Evolutionary conservation across 2,888 invertebrate genomes (phyloP).

Genomic region (Drosophila mercatorum): DNA sequence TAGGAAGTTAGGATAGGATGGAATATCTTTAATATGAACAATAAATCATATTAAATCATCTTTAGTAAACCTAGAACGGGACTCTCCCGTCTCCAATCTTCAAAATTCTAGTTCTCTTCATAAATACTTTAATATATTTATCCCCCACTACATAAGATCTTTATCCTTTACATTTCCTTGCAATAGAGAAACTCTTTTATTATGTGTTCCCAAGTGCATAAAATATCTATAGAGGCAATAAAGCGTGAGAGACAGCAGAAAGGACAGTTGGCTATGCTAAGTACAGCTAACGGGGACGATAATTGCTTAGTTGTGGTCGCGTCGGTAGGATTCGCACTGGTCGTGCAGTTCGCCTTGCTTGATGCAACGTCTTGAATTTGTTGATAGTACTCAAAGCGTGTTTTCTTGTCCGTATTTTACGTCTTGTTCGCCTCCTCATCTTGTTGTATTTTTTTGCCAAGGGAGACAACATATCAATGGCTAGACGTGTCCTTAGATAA

Average conservation of each 20-base stretch:
- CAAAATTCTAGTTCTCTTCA: too few species aligned
- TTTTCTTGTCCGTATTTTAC: background rate
- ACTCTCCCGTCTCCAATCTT: too few species aligned
- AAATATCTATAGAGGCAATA: background rate
- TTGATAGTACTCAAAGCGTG: too few species aligned
- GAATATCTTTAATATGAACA: too few species aligned
- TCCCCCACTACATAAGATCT: too few species aligned
- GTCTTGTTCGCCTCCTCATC: background rate
- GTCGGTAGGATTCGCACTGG: background rate
- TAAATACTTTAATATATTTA: background rate
- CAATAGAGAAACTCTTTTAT: background rate
- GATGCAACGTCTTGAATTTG: background rate
- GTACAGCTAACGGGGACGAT: background rate
- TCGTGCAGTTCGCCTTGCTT: background rate
- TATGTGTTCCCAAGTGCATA: background rate
- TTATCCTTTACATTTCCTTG: background rate
- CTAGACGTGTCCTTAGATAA: conserved; percentile 9
- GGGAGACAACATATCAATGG: background rate
- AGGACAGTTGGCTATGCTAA: background rate
- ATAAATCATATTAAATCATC: too few species aligned
- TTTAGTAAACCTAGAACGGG: too few species aligned
- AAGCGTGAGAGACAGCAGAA: background rate
- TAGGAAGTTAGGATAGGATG: too few species aligned
- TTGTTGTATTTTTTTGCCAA: too few species aligned
- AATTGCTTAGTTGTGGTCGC: background rate